These are phyloP conservation scores for Galago senegalensis DNA, from an alignment of 2,797 vertebrate genomes.

Conservation along the genomic window DNA sequence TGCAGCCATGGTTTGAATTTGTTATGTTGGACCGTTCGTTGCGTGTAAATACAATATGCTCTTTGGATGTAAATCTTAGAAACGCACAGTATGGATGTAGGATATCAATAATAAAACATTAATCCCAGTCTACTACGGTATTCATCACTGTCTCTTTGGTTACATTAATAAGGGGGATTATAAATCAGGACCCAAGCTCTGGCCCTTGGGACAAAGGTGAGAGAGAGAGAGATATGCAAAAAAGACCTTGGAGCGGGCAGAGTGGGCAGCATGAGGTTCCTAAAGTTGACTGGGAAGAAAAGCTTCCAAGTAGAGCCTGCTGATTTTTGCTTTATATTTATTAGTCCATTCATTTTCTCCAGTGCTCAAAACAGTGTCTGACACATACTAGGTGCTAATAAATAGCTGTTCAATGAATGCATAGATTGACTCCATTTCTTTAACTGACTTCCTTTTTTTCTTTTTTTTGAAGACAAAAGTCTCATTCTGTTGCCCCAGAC, in stretches of 20 bases:
- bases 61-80: conserved; percentile 89
- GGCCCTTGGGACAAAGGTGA: background rate
- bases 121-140: conserved; percentile 80
- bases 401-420: no score
- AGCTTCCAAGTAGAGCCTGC: background rate
- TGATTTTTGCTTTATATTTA: background rate
- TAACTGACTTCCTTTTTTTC: background rate
- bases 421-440: background rate
- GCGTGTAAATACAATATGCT: conserved; percentile 88
- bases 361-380: background rate
- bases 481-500: no score
- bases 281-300: background rate
- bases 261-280: accelerated
- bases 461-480: no score
- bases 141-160: conserved; percentile 16
- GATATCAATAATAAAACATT: conserved; percentile 88
- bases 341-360: background rate
- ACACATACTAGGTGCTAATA: no score
- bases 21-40: conserved; percentile 76
- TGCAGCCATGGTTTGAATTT: conserved; percentile 73
- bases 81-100: conserved; percentile 85
- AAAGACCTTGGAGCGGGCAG: background rate
- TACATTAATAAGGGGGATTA: background rate
- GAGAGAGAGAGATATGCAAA: no score
- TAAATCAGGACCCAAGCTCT: background rate